Conservation (phyloP, 2,113 vertebrate species). For the Struthio camelus region DNA sequence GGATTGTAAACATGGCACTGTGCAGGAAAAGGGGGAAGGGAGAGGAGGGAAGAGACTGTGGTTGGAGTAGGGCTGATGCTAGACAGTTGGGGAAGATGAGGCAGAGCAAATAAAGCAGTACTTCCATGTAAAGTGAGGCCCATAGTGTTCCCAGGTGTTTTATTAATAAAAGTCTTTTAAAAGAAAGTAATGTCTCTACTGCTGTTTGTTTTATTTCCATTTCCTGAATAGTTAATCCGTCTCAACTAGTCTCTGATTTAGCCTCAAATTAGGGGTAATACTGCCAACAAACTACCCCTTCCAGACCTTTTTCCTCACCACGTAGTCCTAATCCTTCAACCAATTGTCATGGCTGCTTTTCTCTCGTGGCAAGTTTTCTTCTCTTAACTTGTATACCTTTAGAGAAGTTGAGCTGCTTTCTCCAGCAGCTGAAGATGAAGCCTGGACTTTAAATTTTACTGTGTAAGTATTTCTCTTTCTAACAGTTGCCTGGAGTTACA, state of each 20-base stretch:
- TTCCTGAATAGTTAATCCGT: neutral
- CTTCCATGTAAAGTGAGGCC: conserved; percentile 6
- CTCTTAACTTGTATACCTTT: neutral
- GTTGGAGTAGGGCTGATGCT: neutral
- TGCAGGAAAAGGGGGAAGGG: neutral
- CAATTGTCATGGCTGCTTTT: neutral
- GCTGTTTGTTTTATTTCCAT: neutral
- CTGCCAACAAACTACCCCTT: neutral
- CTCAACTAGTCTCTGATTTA: neutral
- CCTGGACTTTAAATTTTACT: neutral
- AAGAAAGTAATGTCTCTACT: neutral
- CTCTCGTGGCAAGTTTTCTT: neutral
- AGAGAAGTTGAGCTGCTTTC: neutral
- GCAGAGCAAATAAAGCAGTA: neutral
- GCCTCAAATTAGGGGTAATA: neutral
- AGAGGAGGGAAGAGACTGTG: neutral
- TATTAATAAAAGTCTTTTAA: conserved; percentile 71
- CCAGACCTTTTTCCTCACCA: neutral
- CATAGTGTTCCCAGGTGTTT: conserved; percentile 30
- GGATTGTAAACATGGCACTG: neutral
- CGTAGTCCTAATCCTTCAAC: rapidly evolving
- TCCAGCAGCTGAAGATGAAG: neutral
- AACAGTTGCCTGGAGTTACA: neutral
- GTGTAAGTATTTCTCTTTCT: neutral
- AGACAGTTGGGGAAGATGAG: neutral